A percentile compares a stretch with the other conserved stretches of the same genome.
Conservation (phyloP, 2,888 invertebrate species). For the Hemicrepidius hirtus region DNA sequence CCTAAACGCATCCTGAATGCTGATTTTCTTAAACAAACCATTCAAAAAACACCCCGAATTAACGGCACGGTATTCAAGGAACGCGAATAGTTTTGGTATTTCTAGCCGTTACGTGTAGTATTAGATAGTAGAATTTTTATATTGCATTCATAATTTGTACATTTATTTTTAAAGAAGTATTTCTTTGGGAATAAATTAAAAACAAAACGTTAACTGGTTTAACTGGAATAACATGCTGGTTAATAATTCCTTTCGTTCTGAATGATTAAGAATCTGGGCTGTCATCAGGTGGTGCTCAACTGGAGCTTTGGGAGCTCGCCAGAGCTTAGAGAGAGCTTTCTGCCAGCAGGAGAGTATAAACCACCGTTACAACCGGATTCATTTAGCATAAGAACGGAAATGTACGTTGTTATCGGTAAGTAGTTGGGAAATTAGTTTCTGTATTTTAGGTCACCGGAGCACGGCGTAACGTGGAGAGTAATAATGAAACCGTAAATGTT, state of each 20-base stretch:
- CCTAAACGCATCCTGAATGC: slow-evolving; percentile 36
- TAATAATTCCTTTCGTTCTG: neutral
- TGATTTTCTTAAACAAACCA: slow-evolving; percentile 33
- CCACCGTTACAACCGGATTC: slow-evolving; percentile 44
- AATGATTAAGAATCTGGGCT: slow-evolving; percentile 38
- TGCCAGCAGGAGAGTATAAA: slow-evolving; percentile 40
- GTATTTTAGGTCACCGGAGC: slow-evolving; percentile 40
- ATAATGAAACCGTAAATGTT: slow-evolving; percentile 42
- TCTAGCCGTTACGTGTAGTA: too few species aligned
- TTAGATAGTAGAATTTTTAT: too few species aligned
- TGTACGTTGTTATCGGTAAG: slow-evolving; percentile 48
- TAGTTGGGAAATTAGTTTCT: slow-evolving; percentile 48
- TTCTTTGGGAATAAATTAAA: too few species aligned
- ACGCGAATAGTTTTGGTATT: too few species aligned
- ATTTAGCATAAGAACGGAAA: slow-evolving; percentile 46
- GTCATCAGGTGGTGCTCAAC: slow-evolving; percentile 41
- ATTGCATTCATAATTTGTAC: too few species aligned
- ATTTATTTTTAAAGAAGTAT: too few species aligned
- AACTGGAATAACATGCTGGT: neutral
- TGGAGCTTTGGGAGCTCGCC: slow-evolving; percentile 37
- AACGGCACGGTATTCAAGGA: too few species aligned
- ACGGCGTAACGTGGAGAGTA: slow-evolving; percentile 20
- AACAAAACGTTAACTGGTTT: too few species aligned
- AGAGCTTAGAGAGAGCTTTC: slow-evolving; percentile 43
- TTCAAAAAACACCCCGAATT: neutral